Conservation (phyloP, 2,113 vertebrate genomes). For the Hyla sarda region DNA sequence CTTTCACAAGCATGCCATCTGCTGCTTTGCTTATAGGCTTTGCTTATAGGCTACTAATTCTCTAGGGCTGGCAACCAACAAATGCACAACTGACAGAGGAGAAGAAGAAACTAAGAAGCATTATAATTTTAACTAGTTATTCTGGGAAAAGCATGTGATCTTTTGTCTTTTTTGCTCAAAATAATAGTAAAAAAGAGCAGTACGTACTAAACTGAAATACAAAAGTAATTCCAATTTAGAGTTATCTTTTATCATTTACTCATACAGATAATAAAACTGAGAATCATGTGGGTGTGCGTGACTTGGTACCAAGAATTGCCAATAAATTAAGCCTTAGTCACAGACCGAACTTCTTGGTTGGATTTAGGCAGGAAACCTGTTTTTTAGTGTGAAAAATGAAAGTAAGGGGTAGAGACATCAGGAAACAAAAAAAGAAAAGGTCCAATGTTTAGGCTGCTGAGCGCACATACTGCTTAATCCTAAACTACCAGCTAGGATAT, state of each 20-base stretch:
- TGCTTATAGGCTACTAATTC: slow-evolving; percentile 53
- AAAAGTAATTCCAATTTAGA: slow-evolving; percentile 33
- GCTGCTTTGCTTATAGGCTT: slow-evolving; percentile 49
- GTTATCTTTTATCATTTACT: slow-evolving; percentile 40
- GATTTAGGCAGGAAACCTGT: background rate
- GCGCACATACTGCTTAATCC: background rate
- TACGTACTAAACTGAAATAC: background rate
- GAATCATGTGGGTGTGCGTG: slow-evolving; percentile 13
- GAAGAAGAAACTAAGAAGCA: background rate
- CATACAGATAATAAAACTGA: slow-evolving; percentile 20
- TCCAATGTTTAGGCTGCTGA: slow-evolving; percentile 1
- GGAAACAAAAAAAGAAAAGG: background rate
- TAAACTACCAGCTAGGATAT: background rate
- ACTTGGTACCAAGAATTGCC: background rate
- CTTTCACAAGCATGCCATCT: slow-evolving; percentile 55
- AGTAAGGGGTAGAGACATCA: background rate
- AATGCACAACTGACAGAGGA: slow-evolving; percentile 9
- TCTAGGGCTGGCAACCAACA: slow-evolving; percentile 50
- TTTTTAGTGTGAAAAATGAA: background rate
- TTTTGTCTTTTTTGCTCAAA: slow-evolving; percentile 9
- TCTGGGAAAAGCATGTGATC: background rate
- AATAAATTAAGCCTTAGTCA: slow-evolving; percentile 24
- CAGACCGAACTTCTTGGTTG: slow-evolving; percentile 5
- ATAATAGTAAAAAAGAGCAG: slow-evolving; percentile 10
- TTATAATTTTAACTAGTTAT: background rate